These are phyloP conservation scores for Lasiurus borealis DNA, from an alignment of 2,113 vertebrate genomes.

Conservation along the genomic window DNA sequence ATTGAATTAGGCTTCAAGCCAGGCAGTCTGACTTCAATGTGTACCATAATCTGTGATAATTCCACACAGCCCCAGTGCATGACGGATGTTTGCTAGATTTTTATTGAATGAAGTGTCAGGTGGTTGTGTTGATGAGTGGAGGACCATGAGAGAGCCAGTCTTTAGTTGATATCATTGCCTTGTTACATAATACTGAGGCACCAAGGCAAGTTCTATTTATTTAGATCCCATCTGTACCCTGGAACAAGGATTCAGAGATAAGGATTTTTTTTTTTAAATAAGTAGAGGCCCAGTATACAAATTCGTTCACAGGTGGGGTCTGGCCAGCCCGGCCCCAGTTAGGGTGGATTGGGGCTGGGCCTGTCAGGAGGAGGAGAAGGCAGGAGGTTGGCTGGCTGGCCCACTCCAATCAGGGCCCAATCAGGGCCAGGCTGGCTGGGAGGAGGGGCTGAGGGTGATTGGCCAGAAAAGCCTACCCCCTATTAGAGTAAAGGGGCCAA, in stretches of 20 bases:
- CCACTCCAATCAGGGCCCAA: too few relatives aligned
- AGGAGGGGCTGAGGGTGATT: too few relatives aligned
- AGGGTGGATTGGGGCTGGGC: too few relatives aligned
- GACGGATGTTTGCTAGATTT: not conserved
- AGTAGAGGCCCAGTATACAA: too few relatives aligned
- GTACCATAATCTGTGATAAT: not conserved
- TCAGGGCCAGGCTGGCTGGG: too few relatives aligned
- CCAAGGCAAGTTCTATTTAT: not conserved
- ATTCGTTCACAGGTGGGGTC: too few relatives aligned
- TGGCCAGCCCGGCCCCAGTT: too few relatives aligned
- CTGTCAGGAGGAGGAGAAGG: too few relatives aligned
- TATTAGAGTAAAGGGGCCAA: too few relatives aligned
- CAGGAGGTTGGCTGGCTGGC: too few relatives aligned
- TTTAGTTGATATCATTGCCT: not conserved
- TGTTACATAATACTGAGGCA: not conserved
- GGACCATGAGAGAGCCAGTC: not conserved
- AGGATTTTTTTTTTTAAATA: not conserved
- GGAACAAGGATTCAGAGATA: not conserved
- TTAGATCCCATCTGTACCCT: not conserved
- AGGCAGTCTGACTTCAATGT: not conserved
- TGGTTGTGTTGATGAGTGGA: not conserved
- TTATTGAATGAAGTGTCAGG: not conserved
- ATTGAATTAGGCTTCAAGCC: not conserved
- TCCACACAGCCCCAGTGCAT: accelerated
- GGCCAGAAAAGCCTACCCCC: too few relatives aligned